These are phyloP conservation scores for Stegodyphus dumicola DNA, from an alignment of 1,140 invertebrate genomes.

Conservation along the genomic window DNA sequence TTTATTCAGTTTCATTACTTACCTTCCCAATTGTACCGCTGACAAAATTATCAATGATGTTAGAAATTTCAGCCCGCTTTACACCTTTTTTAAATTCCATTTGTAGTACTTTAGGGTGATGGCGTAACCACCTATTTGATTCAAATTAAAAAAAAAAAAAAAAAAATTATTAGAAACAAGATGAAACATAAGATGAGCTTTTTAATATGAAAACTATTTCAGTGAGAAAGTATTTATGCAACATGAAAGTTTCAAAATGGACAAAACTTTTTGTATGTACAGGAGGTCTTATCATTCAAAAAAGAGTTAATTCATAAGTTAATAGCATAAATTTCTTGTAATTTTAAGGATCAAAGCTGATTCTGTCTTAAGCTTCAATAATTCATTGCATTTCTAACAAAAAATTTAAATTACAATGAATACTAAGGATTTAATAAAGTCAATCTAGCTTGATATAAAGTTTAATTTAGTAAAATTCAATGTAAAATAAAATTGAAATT, in stretches of 20 bases:
- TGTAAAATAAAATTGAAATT: no score
- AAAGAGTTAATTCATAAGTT: no score
- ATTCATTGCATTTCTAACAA: no score
- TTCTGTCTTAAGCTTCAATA: no score
- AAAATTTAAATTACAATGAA: no score
- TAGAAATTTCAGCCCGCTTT: constrained; percentile 92
- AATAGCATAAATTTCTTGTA: no score
- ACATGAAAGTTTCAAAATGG: background rate
- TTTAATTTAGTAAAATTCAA: no score
- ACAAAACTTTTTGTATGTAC: no score
- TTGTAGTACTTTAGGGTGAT: constrained; percentile 86
- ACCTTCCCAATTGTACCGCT: constrained; percentile 84
- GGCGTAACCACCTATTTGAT: constrained; percentile 83
- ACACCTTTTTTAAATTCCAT: constrained; percentile 92
- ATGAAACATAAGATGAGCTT: background rate
- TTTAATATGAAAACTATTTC: constrained; percentile 1
- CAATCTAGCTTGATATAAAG: no score
- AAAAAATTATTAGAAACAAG: background rate
- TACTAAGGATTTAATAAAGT: no score
- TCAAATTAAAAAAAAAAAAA: background rate
- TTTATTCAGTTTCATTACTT: background rate
- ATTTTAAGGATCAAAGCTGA: no score
- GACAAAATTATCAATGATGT: constrained; percentile 96
- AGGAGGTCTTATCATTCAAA: no score
- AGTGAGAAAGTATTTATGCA: background rate